phyloP scores from a whole-genome alignment of 1,140 invertebrate species.

The Tetramorium simillimum region DNA sequence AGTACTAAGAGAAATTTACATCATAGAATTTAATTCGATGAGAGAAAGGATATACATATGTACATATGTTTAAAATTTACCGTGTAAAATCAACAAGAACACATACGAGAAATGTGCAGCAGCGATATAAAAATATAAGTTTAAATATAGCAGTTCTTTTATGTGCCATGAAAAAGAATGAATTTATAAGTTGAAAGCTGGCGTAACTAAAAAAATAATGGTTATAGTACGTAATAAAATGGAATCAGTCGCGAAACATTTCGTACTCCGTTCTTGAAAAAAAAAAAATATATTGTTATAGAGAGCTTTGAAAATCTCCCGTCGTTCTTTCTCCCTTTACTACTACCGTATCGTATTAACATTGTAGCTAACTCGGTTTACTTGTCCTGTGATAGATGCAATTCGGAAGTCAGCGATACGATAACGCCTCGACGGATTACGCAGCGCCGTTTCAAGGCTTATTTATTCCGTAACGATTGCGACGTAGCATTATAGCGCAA shows the following conservation, averaged over 20 bases:
- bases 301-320: background rate
- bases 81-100: background rate
- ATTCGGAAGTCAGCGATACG: constrained; percentile 25
- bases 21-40: background rate
- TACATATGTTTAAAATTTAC: background rate
- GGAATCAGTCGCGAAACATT: constrained; percentile 10
- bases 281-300: background rate
- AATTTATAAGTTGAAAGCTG: constrained; percentile 10
- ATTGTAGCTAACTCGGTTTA: constrained; percentile 26
- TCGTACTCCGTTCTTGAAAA: background rate
- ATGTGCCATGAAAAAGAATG: background rate
- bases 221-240: background rate
- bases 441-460: constrained; percentile 43
- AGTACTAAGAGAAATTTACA: background rate
- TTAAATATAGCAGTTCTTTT: background rate
- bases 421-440: constrained; percentile 48
- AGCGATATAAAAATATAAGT: background rate
- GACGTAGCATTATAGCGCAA: constrained; percentile 44
- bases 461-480: constrained; percentile 52
- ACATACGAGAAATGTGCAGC: background rate
- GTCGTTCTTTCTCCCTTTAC: background rate
- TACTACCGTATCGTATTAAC: constrained; percentile 18
- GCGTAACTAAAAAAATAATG: constrained; percentile 9
- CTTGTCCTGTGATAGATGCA: constrained; percentile 33
- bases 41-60: background rate